A percentile compares a stretch with the other conserved stretches of the same genome.
Evolutionary conservation across 2,797 vertebrate species (phyloP).

Genomic region (Psittacula echo): DNA sequence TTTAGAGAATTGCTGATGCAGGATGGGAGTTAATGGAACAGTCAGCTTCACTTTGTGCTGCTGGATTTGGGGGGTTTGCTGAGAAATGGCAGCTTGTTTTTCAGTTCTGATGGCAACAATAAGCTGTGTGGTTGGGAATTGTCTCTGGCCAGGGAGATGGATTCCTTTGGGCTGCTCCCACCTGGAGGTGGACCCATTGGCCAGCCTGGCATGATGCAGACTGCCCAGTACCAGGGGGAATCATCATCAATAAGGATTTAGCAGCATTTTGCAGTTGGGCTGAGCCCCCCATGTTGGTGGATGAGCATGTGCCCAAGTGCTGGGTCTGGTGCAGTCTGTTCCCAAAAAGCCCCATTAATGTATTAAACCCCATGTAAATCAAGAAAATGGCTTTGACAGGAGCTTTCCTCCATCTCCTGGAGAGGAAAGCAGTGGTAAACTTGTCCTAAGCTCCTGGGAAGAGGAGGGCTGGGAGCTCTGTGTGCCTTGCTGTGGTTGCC

Average conservation of each 20-base stretch:
- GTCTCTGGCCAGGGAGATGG: neutral
- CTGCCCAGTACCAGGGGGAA: neutral
- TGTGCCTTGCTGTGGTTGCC: fast-evolving
- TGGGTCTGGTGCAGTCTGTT: fast-evolving
- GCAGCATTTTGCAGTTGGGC: neutral
- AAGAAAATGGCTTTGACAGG: neutral
- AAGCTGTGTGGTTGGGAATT: neutral
- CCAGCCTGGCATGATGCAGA: fast-evolving
- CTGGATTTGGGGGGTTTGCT: conserved; percentile 20
- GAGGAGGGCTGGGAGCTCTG: neutral
- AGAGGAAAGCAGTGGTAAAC: neutral
- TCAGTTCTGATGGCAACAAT: neutral
- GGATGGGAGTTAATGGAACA: conserved; percentile 72
- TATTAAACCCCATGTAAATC: neutral
- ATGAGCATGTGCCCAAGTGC: fast-evolving
- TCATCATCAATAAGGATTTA: neutral
- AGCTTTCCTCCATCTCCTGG: neutral
- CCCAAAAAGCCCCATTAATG: neutral
- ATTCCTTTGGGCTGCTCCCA: neutral
- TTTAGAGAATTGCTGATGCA: conserved; percentile 68
- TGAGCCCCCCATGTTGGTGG: neutral
- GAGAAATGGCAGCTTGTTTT: neutral
- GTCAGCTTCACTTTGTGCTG: conserved; percentile 60
- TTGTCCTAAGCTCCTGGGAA: neutral
- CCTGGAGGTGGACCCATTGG: neutral